These are phyloP conservation scores for Upupa epops DNA, from an alignment of 2,113 vertebrate genomes.

Conservation along the genomic window DNA sequence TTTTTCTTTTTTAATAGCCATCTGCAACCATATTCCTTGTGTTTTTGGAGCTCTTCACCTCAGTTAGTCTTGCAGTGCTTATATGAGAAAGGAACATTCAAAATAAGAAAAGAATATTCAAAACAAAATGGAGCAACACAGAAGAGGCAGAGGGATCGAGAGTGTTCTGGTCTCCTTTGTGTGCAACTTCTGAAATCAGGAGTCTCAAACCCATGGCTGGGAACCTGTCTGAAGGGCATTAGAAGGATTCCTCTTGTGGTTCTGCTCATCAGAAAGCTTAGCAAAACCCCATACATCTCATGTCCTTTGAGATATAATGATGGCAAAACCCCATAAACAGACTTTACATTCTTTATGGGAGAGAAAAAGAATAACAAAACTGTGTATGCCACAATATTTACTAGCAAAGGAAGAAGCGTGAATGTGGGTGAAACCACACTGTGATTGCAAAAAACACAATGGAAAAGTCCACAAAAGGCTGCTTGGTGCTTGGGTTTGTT, in stretches of 20 bases:
- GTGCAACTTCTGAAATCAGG: not conserved
- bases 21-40: not conserved
- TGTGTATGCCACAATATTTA: not conserved
- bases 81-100: not conserved
- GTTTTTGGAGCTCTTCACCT: not conserved
- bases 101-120: not conserved
- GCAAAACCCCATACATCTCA: not conserved
- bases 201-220: not conserved
- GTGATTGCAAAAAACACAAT: not conserved
- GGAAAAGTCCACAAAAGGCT: not conserved
- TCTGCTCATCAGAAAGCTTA: not conserved
- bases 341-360: not conserved
- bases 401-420: not conserved
- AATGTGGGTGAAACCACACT: not conserved
- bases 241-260: not conserved
- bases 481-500: not conserved
- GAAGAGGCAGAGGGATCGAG: not conserved
- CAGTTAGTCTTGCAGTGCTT: not conserved
- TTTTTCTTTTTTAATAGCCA: not conserved
- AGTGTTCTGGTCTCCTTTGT: not conserved
- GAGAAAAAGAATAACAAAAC: not conserved
- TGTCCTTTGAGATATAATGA: not conserved
- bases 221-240: not conserved
- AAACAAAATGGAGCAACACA: conserved; percentile 5
- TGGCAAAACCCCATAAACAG: not conserved